Evolutionary conservation across 2,888 invertebrate species (phyloP).

Genomic region (Phengaris alcon): DNA sequence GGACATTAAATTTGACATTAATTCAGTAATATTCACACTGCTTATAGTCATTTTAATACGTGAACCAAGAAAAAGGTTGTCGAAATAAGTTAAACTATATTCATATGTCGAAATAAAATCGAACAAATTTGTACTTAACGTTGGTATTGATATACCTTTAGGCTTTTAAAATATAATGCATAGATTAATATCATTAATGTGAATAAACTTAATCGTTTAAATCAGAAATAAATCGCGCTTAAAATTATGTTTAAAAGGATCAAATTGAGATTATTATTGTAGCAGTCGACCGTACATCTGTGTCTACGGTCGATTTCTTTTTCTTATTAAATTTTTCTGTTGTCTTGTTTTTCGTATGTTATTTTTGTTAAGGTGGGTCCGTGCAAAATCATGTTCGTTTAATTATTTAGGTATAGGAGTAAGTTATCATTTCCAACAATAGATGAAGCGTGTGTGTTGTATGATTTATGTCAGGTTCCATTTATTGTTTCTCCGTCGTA

Average conservation of each 20-base stretch:
- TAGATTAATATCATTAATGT: slow-evolving; percentile 71
- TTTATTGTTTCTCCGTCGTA: slow-evolving; percentile 75
- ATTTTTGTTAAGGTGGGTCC: slow-evolving; percentile 53
- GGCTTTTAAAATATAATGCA: slow-evolving; percentile 78
- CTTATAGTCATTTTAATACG: slow-evolving; percentile 43
- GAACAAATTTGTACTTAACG: slow-evolving; percentile 78
- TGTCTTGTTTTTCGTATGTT: slow-evolving; percentile 43
- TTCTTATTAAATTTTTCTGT: slow-evolving; percentile 35
- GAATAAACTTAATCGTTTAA: slow-evolving; percentile 64
- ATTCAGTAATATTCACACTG: slow-evolving; percentile 32
- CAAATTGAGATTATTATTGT: slow-evolving; percentile 30
- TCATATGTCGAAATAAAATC: slow-evolving; percentile 68
- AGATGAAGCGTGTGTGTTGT: slow-evolving; percentile 58
- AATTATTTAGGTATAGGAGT: slow-evolving; percentile 41
- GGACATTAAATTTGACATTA: slow-evolving; percentile 32
- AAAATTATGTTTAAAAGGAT: slow-evolving; percentile 47
- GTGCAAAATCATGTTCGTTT: slow-evolving; percentile 39
- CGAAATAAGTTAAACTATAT: slow-evolving; percentile 65
- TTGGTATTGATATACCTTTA: slow-evolving; percentile 63
- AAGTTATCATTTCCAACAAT: slow-evolving; percentile 62
- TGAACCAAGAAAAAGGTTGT: slow-evolving; percentile 67
- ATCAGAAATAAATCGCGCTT: slow-evolving; percentile 72
- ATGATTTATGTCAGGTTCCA: slow-evolving; percentile 70
- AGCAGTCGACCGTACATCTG: slow-evolving; percentile 43
- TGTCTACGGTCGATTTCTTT: slow-evolving; percentile 70